phyloP scores from a whole-genome alignment of 2,113 vertebrate species.

The Quiscalus mexicanus region DNA sequence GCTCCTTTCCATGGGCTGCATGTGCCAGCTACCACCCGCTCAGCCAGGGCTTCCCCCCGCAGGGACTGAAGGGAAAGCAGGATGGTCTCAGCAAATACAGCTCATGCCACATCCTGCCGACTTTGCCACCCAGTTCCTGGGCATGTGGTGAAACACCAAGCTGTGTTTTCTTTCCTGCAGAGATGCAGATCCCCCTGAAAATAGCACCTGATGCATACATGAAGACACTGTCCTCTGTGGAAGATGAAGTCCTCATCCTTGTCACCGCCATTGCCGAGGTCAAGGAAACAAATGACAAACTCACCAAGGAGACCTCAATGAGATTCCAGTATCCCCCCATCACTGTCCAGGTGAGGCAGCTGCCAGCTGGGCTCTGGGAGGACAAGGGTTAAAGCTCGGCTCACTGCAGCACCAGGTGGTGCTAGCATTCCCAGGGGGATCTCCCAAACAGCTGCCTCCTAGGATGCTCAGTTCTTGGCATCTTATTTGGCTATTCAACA shows the following conservation, averaged over 20 bases:
- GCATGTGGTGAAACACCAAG: fast-evolving
- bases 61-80: background rate
- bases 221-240: background rate
- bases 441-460: background rate
- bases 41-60: fast-evolving
- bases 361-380: fast-evolving
- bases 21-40: fast-evolving
- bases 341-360: slow-evolving; percentile 67
- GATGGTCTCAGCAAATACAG: background rate
- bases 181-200: slow-evolving; percentile 41
- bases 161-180: background rate
- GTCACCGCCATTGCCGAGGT: slow-evolving; percentile 32
- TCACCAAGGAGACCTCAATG: background rate
- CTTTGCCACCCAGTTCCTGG: background rate
- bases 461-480: background rate
- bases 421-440: background rate
- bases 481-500: background rate
- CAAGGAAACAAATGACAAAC: background rate
- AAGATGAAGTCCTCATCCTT: slow-evolving; percentile 56
- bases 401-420: background rate
- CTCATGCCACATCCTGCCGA: background rate
- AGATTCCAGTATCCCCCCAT: slow-evolving; percentile 66
- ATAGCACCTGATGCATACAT: slow-evolving; percentile 3
- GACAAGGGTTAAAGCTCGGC: background rate
- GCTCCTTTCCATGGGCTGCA: background rate